A percentile compares a stretch with the other conserved stretches of the same genome.
Evolutionary conservation across 1,140 invertebrate species (phyloP).

Genomic region (Pogonomyrmex barbatus): DNA sequence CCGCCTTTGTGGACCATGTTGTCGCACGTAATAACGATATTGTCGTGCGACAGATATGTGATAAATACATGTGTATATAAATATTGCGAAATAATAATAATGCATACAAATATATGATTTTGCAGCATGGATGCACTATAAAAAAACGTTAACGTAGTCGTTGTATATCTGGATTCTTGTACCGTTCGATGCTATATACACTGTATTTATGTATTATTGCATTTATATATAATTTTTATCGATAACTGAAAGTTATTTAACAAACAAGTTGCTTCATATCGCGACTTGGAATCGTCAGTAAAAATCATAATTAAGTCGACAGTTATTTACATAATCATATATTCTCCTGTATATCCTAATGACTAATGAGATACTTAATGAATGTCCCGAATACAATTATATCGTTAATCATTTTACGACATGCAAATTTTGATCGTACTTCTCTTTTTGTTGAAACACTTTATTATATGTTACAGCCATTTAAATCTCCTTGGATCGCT

Average conservation of each 20-base stretch:
- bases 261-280: not conserved
- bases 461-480: not conserved
- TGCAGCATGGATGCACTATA: not conserved
- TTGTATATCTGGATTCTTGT: not conserved
- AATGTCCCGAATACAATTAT: slow-evolving; percentile 8
- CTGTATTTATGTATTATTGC: not conserved
- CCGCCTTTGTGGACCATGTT: slow-evolving; percentile 72
- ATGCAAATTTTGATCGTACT: not conserved
- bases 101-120: not conserved
- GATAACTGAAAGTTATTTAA: not conserved
- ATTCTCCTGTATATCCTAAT: not conserved
- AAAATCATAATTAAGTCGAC: slow-evolving; percentile 6
- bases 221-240: slow-evolving; percentile 14
- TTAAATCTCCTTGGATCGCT: not conserved
- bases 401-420: not conserved
- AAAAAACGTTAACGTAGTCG: not conserved
- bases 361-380: not conserved
- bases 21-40: slow-evolving; percentile 78
- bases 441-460: not conserved
- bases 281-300: not conserved
- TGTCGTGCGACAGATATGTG: slow-evolving; percentile 63
- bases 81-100: slow-evolving; percentile 5
- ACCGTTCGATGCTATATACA: not conserved
- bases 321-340: slow-evolving; percentile 33
- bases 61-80: not conserved